These are phyloP conservation scores for Porites rus DNA, from an alignment of 92 coral and sea anemone genomes.

Conservation along the genomic window DNA sequence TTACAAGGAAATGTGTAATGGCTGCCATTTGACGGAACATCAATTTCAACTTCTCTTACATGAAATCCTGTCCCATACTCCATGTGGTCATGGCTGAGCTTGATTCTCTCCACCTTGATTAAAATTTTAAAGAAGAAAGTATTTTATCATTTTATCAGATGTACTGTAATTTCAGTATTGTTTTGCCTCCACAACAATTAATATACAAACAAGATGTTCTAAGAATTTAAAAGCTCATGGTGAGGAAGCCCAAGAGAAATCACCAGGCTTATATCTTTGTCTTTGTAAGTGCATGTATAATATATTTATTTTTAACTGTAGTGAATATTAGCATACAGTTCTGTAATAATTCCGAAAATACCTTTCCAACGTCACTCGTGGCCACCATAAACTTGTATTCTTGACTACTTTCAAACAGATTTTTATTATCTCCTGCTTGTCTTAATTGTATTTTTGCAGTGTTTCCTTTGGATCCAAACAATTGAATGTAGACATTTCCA, in stretches of 20 bases:
- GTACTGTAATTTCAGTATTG: no score
- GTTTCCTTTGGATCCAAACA: conserved; percentile 91
- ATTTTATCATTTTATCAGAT: no score
- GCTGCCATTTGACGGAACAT: conserved; percentile 81
- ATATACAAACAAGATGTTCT: no score
- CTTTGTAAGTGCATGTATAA: no score
- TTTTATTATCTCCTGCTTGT: conserved; percentile 84
- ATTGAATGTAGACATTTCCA: conserved; percentile 95
- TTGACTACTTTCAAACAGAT: conserved; percentile 81
- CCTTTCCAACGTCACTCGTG: conserved; percentile 94
- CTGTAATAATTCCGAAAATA: background rate
- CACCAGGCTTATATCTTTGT: no score
- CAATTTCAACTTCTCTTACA: conserved; percentile 90
- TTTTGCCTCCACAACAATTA: no score
- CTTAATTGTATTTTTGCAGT: conserved; percentile 93
- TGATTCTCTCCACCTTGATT: conserved; percentile 87
- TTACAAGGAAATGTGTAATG: conserved; percentile 87
- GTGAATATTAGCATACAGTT: no score
- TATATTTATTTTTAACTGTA: no score
- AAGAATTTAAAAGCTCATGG: no score
- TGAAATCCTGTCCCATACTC: conserved; percentile 95
- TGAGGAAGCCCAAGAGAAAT: no score
- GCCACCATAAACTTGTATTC: conserved; percentile 89
- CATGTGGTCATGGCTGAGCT: conserved; percentile 97
- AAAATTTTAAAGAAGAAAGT: no score